Evolutionary conservation across 2,888 invertebrate species (phyloP).

Genomic region (Plagodis dolabraria): DNA sequence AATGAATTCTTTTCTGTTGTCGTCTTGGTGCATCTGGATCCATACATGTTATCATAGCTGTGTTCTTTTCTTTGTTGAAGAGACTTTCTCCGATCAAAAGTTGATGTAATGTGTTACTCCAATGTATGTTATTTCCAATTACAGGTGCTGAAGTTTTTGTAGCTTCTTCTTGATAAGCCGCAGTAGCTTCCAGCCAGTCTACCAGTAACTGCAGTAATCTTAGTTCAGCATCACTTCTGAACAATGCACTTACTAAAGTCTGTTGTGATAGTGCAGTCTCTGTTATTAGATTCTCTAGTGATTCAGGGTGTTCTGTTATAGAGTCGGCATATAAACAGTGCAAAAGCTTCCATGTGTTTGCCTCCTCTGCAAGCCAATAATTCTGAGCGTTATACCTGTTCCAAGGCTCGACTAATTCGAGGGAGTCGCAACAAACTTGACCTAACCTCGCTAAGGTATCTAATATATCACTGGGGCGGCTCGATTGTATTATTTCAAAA

Average conservation of each 20-base stretch:
- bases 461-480: constrained; percentile 81
- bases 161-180: constrained; percentile 90
- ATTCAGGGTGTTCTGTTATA: constrained; percentile 84
- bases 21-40: constrained; percentile 96
- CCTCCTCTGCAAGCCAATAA: constrained; percentile 90
- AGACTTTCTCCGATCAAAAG: constrained; percentile 82
- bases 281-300: constrained; percentile 73
- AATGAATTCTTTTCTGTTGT: constrained; percentile 91
- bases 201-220: constrained; percentile 93
- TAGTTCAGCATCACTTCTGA: constrained; percentile 81
- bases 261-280: constrained; percentile 72
- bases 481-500: constrained; percentile 76
- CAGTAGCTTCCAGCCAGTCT: constrained; percentile 96
- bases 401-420: constrained; percentile 81
- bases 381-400: constrained; percentile 76
- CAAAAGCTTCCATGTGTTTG: constrained; percentile 95
- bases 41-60: constrained; percentile 86
- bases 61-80: constrained; percentile 75
- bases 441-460: constrained; percentile 87
- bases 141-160: constrained; percentile 74
- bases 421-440: constrained; percentile 86
- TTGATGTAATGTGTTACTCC: constrained; percentile 96
- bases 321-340: constrained; percentile 93
- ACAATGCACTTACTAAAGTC: constrained; percentile 67
- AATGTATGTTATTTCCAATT: constrained; percentile 88